Base-by-base conservation (phyloP, 1,140 invertebrate species). In the Drosophila dunni region DNA sequence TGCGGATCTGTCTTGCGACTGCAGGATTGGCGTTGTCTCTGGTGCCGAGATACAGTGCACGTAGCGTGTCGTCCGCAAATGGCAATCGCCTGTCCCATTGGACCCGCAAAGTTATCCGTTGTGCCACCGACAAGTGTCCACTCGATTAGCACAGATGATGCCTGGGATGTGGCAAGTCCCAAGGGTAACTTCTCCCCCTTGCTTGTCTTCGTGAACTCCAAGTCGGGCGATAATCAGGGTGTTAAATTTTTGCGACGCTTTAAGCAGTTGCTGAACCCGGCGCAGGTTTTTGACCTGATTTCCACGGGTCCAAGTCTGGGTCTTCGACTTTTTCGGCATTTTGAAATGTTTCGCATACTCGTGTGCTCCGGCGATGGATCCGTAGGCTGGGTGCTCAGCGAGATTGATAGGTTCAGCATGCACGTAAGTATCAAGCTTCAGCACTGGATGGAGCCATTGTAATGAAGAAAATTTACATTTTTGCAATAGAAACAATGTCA, bases 251-350 rank as follows among this genome's bases (percentile, higher is more conserved):
- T 99, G 45, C 94, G 98, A 66, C 95, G 98, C 68, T 99, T 99
- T 93, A 98, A 98, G 92, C 98, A 99, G 92, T 94, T 99, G 50
- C 93, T 99, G 36, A 99, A 99, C 94, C 98, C 98, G 9, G 98
- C 98, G 66, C 98, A 99, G 94, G 98, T 99, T 42, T 99, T 99
- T 94, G 98, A 99, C 94, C 95, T 99, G 76, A 98, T 98, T 73
- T 94, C 94, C 8, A 95, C 95, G 10, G 97, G 97, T 42, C 98
- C 98, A 33, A 94, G 96, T 51, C 94, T 98, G 63, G 98, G 98
- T 48, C 93, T 98, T 71, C 94, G 96, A 48, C 94, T 98, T 42
- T 98, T 98, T 93, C 94, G 97, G 75, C 96, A 97, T 92, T 98
- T 98, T 90, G 96, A 98, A 91, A 97, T 97, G 61, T 97, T 98